Percentiles rank a stretch among this genome's conserved stretches.
Conservation (phyloP, 1,140 invertebrate genomes). For the Drosophila pseudoobscura region DNA sequence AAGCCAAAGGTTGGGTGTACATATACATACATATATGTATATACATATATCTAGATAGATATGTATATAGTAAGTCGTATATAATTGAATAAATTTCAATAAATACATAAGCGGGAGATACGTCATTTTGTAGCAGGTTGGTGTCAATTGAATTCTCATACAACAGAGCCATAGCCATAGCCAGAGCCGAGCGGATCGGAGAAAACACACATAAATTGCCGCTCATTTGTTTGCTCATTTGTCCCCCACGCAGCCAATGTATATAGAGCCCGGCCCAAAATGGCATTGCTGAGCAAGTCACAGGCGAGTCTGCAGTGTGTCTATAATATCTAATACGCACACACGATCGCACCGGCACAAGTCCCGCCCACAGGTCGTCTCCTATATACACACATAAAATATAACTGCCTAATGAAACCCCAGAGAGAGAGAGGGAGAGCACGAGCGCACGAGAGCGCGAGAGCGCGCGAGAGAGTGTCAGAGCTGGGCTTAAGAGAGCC, state of each 20-base stretch:
- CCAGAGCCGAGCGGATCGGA: neutral
- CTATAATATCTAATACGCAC: slow-evolving; percentile 80
- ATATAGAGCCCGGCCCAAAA: slow-evolving; percentile 70
- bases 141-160: slow-evolving; percentile 63
- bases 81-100: slow-evolving; percentile 43
- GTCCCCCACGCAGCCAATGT: slow-evolving; percentile 69
- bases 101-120: slow-evolving; percentile 28
- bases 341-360: slow-evolving; percentile 34
- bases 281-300: slow-evolving; percentile 61
- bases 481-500: slow-evolving; percentile 4
- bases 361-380: slow-evolving; percentile 65
- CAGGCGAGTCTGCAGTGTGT: slow-evolving; percentile 36
- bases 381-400: slow-evolving; percentile 39
- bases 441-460: neutral
- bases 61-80: slow-evolving; percentile 13
- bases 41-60: too few species aligned
- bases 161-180: too few species aligned
- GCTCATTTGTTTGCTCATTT: slow-evolving; percentile 75
- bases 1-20: slow-evolving; percentile 15
- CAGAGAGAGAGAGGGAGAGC: slow-evolving; percentile 18
- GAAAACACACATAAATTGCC: slow-evolving; percentile 49
- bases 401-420: slow-evolving; percentile 56
- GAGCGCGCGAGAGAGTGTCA: slow-evolving; percentile 51
- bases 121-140: slow-evolving; percentile 63
- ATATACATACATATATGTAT: too few species aligned